A percentile compares a stretch with the other conserved stretches of the same genome.
Evolutionary conservation across 2,797 vertebrate species (phyloP).

Genomic region (Stomatorhinus walkeri): DNA sequence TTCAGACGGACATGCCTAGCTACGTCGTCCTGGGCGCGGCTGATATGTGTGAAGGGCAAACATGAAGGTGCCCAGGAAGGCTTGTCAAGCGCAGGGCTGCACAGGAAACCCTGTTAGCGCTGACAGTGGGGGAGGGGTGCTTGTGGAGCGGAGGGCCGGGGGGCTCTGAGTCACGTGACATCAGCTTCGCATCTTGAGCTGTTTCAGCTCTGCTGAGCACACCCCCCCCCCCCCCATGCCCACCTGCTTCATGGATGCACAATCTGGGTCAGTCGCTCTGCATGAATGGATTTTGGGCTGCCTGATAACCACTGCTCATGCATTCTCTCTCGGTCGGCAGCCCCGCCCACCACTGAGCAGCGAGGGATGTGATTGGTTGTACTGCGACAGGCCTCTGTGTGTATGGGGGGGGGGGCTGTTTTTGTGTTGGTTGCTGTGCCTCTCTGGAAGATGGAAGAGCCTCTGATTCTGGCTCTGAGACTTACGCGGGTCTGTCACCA

Average conservation of each 20-base stretch:
- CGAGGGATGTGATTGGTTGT: conserved; percentile 8
- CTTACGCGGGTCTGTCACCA: neutral
- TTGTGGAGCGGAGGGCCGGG: neutral
- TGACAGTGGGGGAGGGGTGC: neutral
- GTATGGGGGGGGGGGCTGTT: neutral
- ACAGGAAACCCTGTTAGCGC: neutral
- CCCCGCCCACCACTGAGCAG: neutral
- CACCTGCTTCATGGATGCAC: conserved; percentile 13
- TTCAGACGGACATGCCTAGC: neutral
- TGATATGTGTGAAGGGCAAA: conserved; percentile 1
- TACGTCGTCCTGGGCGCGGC: neutral
- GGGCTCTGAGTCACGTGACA: conserved; percentile 12
- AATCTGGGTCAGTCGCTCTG: conserved; percentile 23
- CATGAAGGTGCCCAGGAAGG: neutral
- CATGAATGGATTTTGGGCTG: conserved; percentile 21
- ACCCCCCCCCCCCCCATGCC: neutral
- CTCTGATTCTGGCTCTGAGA: neutral
- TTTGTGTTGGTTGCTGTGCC: conserved; percentile 16
- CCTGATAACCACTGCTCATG: conserved; percentile 2
- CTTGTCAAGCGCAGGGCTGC: neutral
- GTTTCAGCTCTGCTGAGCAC: conserved; percentile 19
- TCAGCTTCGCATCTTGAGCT: conserved; percentile 15
- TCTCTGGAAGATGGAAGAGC: conserved; percentile 13
- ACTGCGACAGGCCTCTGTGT: neutral
- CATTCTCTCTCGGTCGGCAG: neutral